These are phyloP conservation scores for Sinocyclocheilus anshuiensis DNA, from an alignment of 2,113 vertebrate genomes.

Conservation along the genomic window DNA sequence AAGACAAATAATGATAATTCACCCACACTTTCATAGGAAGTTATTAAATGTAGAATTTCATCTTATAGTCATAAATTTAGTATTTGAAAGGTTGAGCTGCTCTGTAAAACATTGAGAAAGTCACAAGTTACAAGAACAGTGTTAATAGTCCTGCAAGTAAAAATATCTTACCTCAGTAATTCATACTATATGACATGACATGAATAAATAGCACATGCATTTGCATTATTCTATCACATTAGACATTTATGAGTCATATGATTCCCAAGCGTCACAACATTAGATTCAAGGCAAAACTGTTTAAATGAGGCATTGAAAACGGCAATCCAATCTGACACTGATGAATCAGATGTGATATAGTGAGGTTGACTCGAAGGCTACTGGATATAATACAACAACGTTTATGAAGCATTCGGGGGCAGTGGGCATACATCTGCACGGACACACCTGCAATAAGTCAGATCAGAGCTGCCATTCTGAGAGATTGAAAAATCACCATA, in stretches of 20 bases:
- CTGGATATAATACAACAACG: background rate
- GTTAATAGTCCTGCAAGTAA: conserved; percentile 21
- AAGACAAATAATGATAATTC: conserved; percentile 18
- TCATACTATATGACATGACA: conserved; percentile 49
- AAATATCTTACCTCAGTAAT: conserved; percentile 34
- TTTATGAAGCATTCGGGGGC: background rate
- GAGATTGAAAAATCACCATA: background rate
- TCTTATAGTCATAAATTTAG: background rate
- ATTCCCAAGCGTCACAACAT: conserved; percentile 13
- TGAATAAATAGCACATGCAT: conserved; percentile 58
- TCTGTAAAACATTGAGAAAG: conserved; percentile 29
- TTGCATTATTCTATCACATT: conserved; percentile 37
- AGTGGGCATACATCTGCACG: background rate
- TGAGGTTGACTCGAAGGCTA: background rate
- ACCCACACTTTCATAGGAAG: conserved; percentile 7
- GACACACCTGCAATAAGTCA: background rate
- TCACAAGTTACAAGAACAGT: conserved; percentile 14
- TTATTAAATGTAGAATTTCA: conserved; percentile 9
- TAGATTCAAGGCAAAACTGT: conserved; percentile 1
- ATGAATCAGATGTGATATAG: conserved; percentile 25
- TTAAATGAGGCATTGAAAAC: background rate
- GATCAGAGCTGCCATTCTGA: background rate
- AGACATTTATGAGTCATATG: conserved; percentile 29
- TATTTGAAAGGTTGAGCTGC: conserved; percentile 29
- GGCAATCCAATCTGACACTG: conserved; percentile 15